phyloP scores from a whole-genome alignment of 2,113 vertebrate genomes.

The Pteronura brasiliensis region DNA sequence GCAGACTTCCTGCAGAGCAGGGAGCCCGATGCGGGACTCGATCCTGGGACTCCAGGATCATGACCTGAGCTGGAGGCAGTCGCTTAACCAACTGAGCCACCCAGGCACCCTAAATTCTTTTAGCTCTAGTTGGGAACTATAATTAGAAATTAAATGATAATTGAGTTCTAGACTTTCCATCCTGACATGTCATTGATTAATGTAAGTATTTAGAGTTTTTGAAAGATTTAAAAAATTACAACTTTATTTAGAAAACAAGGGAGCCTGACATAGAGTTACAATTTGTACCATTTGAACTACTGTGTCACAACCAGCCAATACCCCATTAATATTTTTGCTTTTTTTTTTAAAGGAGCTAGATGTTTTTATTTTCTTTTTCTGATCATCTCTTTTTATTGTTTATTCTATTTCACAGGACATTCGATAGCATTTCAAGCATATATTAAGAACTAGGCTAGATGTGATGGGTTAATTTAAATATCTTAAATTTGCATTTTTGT shows the following conservation, averaged over 20 bases:
- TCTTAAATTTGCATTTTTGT: constrained; percentile 26
- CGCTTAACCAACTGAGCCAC: too few species aligned
- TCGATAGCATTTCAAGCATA: constrained; percentile 74
- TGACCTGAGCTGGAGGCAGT: too few species aligned
- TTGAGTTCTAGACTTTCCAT: background rate
- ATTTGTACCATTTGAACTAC: background rate
- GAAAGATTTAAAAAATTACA: background rate
- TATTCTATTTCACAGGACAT: constrained; percentile 62
- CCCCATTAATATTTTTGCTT: background rate
- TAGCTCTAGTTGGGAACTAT: background rate
- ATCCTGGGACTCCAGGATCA: too few species aligned
- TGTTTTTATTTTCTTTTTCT: background rate
- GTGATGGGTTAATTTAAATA: constrained; percentile 70
- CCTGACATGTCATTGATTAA: background rate
- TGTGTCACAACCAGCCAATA: constrained; percentile 5
- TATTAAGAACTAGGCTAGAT: constrained; percentile 71
- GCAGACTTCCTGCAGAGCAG: too few species aligned
- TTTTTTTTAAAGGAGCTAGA: background rate
- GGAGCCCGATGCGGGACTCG: too few species aligned
- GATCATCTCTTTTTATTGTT: constrained; percentile 44
- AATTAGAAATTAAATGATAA: constrained; percentile 12
- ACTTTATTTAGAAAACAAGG: background rate
- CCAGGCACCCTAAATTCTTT: too few species aligned
- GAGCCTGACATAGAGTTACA: background rate
- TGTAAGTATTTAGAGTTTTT: background rate